A percentile compares a stretch with the other conserved stretches of the same genome.
Conservation (phyloP, 2,113 vertebrate genomes). For the Caloenas nicobarica region DNA sequence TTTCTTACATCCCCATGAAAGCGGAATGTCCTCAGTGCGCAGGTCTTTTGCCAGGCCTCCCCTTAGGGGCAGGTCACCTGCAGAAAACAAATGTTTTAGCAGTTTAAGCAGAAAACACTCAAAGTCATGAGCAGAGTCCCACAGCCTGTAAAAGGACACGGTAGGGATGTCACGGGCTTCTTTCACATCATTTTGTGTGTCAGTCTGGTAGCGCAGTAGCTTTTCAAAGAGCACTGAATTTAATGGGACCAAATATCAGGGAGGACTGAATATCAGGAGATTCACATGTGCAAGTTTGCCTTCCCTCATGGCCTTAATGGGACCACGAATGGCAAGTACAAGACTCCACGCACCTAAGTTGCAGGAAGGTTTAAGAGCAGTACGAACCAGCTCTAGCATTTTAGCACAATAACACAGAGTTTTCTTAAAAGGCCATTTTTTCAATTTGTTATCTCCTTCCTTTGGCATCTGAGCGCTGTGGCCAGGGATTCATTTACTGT, state of each 20-base stretch:
- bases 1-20: neutral
- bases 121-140: neutral
- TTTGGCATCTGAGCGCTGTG: neutral
- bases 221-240: neutral
- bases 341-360: neutral
- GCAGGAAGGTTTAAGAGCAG: neutral
- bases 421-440: neutral
- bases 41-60: neutral
- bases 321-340: neutral
- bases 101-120: neutral
- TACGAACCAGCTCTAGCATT: neutral
- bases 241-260: neutral
- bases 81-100: neutral
- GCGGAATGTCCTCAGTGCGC: neutral
- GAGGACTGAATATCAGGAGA: neutral
- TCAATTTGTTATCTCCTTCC: neutral
- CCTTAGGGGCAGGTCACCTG: neutral
- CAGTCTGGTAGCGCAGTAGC: neutral
- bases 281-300: neutral
- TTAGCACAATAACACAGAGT: neutral
- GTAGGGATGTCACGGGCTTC: neutral
- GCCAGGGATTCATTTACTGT: neutral
- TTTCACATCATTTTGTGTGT: neutral
- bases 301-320: neutral
- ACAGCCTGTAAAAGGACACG: neutral